Conservation (phyloP, 2,797 vertebrate genomes). For the Mionectes olivaceus region DNA sequence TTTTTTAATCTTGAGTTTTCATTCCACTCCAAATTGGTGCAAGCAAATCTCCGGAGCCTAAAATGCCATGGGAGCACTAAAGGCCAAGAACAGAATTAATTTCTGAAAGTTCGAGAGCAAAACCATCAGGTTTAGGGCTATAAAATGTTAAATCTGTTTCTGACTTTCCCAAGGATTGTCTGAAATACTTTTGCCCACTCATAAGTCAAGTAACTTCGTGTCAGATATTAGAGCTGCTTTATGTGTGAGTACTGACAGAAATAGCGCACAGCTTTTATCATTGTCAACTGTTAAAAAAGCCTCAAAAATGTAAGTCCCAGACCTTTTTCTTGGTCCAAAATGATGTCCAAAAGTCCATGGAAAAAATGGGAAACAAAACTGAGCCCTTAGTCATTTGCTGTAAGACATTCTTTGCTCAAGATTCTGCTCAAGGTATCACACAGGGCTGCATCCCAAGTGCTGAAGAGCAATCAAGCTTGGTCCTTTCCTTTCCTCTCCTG, state of each 20-base stretch:
- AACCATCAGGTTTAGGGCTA: not conserved
- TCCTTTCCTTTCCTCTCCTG: not conserved
- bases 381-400: not conserved
- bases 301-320: not conserved
- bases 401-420: not conserved
- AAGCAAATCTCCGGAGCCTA: conserved; percentile 7
- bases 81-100: conserved; percentile 48
- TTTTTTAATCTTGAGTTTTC: conserved; percentile 51
- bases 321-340: not conserved
- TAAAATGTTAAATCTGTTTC: conserved; percentile 48
- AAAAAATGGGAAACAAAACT: not conserved
- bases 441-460: not conserved
- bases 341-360: not conserved
- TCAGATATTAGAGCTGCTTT: not conserved
- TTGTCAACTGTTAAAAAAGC: not conserved
- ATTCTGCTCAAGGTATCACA: not conserved
- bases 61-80: conserved; percentile 24
- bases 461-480: not conserved
- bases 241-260: not conserved
- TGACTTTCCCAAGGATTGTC: not conserved
- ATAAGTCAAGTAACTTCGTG: not conserved
- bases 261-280: not conserved
- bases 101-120: conserved; percentile 37
- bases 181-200: not conserved
- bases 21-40: not conserved